phyloP scores from a whole-genome alignment of 1,140 invertebrate genomes.

The Teleogryllus occipitalis region DNA sequence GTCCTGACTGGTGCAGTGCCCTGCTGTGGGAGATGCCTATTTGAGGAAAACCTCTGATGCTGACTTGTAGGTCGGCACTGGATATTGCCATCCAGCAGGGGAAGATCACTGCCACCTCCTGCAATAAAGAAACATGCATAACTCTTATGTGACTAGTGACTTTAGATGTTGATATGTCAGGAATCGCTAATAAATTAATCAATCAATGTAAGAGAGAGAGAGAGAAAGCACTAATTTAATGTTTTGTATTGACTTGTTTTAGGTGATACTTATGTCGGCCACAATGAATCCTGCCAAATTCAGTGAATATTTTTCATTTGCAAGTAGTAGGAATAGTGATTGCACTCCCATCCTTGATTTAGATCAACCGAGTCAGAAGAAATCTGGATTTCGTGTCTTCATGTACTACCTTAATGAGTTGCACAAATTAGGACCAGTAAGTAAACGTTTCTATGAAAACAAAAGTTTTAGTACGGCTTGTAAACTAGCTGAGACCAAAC shows the following conservation, averaged over 20 bases:
- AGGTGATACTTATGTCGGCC: slow-evolving; percentile 53
- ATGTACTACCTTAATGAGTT: slow-evolving; percentile 52
- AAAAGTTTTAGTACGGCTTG: not conserved
- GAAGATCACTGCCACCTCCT: too few relatives aligned
- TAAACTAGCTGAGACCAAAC: too few relatives aligned
- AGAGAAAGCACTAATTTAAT: not conserved
- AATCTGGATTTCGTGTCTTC: slow-evolving; percentile 44
- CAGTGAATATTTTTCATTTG: slow-evolving; percentile 47
- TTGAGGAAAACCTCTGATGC: too few relatives aligned
- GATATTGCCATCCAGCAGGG: too few relatives aligned
- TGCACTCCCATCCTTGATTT: slow-evolving; percentile 50
- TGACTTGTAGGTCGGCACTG: too few relatives aligned
- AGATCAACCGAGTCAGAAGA: slow-evolving; percentile 29
- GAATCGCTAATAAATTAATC: too few relatives aligned
- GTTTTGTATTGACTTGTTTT: slow-evolving; percentile 19
- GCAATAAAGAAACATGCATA: too few relatives aligned
- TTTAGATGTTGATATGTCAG: too few relatives aligned
- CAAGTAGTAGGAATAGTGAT: slow-evolving; percentile 36
- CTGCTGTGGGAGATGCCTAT: too few relatives aligned
- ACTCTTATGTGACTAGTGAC: too few relatives aligned
- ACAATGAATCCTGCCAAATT: slow-evolving; percentile 43
- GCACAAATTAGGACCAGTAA: not conserved
- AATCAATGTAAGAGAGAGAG: too few relatives aligned
- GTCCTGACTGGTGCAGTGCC: too few relatives aligned
- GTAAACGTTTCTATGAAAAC: not conserved